Percentiles rank a stretch among this genome's conserved stretches.
Conservation (phyloP, 2,888 invertebrate genomes). For the Cryptosula pallasiana region DNA sequence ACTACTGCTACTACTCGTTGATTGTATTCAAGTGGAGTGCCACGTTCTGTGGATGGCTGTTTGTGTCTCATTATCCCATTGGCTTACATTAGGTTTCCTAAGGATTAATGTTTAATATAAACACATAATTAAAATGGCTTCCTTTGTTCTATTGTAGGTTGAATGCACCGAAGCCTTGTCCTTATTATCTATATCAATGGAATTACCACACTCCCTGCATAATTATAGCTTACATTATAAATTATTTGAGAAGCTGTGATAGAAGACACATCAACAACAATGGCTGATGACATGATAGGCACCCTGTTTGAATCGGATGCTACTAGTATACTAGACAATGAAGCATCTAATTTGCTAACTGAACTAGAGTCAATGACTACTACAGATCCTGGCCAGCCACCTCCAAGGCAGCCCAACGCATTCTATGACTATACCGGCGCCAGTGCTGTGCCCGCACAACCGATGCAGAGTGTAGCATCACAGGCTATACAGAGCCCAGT, state of each 20-base stretch:
- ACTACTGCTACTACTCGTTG: too few species aligned
- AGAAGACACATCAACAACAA: slow-evolving; percentile 24
- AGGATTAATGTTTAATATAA: too few species aligned
- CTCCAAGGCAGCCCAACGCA: not conserved
- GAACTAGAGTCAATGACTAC: slow-evolving; percentile 16
- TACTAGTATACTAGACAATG: slow-evolving; percentile 36
- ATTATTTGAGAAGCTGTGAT: not conserved
- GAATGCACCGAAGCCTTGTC: not conserved
- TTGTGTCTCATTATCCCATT: too few species aligned
- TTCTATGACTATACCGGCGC: slow-evolving; percentile 3
- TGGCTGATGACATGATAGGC: slow-evolving; percentile 41
- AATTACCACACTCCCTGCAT: not conserved
- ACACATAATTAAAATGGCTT: too few species aligned
- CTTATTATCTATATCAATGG: not conserved
- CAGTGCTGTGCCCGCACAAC: not conserved
- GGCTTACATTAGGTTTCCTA: too few species aligned
- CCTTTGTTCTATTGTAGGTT: not conserved
- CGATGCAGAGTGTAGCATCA: slow-evolving; percentile 18
- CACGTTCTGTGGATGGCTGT: too few species aligned
- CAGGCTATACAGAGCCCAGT: slow-evolving; percentile 11
- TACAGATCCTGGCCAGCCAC: not conserved
- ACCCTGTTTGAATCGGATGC: slow-evolving; percentile 40
- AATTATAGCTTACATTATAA: not conserved
- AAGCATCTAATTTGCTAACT: slow-evolving; percentile 7
- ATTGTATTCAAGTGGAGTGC: too few species aligned